Conservation (phyloP, 2,797 vertebrate species). For the Myotis planiceps region DNA sequence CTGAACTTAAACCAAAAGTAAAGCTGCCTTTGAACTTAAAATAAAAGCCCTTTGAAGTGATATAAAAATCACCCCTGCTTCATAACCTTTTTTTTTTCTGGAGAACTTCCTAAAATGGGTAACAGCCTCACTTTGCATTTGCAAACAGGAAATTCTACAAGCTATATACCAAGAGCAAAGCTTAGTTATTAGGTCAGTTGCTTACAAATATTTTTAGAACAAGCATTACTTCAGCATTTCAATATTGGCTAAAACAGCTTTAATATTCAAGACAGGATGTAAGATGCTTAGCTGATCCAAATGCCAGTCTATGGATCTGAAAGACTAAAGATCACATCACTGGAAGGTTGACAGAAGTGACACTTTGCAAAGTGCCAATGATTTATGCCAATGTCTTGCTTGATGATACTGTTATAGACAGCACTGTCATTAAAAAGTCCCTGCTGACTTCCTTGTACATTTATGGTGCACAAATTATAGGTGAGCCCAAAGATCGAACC, state of each 20-base stretch:
- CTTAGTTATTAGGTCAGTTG: constrained; percentile 84
- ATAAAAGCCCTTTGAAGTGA: constrained; percentile 53
- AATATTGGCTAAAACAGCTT: constrained; percentile 93
- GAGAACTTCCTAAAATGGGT: constrained; percentile 47
- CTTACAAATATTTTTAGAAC: constrained; percentile 87
- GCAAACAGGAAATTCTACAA: constrained; percentile 71
- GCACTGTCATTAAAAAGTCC: constrained; percentile 97
- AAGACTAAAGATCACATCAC: constrained; percentile 99
- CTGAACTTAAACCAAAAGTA: constrained; percentile 63
- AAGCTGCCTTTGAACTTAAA: constrained; percentile 64
- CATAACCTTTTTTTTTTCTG: not conserved
- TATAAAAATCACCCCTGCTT: constrained; percentile 12
- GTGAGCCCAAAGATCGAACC: constrained; percentile 90
- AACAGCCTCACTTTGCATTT: constrained; percentile 75
- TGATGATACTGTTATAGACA: constrained; percentile 97
- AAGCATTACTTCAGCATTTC: constrained; percentile 85
- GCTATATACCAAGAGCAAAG: constrained; percentile 76
- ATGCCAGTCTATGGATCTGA: constrained; percentile 99
- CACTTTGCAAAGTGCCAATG: constrained; percentile 94
- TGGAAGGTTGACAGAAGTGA: constrained; percentile 96
- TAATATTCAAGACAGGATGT: constrained; percentile 95
- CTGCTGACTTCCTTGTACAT: constrained; percentile 91
- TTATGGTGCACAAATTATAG: constrained; percentile 93
- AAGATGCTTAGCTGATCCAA: constrained; percentile 95
- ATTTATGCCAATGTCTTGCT: constrained; percentile 96